Evolutionary conservation across 1,140 invertebrate species (phyloP).

Genomic region (Periplaneta americana): DNA sequence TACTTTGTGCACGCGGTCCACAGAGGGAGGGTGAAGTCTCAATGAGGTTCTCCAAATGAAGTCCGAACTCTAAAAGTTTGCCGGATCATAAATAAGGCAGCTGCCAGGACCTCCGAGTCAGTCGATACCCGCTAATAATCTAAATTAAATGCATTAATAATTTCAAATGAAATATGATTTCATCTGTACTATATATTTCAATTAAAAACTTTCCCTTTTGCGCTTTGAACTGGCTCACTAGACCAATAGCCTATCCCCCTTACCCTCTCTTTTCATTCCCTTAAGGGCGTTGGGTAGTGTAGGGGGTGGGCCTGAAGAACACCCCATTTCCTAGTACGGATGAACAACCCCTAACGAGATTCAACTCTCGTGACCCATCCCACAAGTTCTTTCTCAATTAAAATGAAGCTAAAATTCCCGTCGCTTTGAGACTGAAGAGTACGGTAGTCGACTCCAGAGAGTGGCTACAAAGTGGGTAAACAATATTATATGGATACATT

Average conservation of each 20-base stretch:
- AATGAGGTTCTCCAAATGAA: too few relatives aligned
- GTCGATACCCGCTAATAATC: neutral
- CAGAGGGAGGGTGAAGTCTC: too few relatives aligned
- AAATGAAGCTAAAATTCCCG: too few relatives aligned
- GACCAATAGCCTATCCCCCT: too few relatives aligned
- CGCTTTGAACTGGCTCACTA: neutral
- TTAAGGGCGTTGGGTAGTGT: too few relatives aligned
- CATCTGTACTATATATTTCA: neutral
- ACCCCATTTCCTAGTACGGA: neutral
- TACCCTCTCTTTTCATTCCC: too few relatives aligned
- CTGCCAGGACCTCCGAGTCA: neutral
- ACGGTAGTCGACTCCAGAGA: too few relatives aligned
- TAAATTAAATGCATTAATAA: neutral
- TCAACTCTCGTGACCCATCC: neutral
- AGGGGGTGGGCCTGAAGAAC: neutral
- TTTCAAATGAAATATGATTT: neutral
- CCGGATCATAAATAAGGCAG: neutral
- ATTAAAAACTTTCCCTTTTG: neutral
- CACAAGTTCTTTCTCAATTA: too few relatives aligned
- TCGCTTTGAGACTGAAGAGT: too few relatives aligned
- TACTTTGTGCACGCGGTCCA: too few relatives aligned
- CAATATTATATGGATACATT: too few relatives aligned
- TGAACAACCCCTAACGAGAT: neutral
- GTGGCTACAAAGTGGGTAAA: too few relatives aligned
- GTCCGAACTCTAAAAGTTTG: neutral